Evolutionary conservation across 2,797 vertebrate genomes (phyloP), one percentile per base, ranked within the genome.

Genomic region (Epinephelus awoara): DNA sequence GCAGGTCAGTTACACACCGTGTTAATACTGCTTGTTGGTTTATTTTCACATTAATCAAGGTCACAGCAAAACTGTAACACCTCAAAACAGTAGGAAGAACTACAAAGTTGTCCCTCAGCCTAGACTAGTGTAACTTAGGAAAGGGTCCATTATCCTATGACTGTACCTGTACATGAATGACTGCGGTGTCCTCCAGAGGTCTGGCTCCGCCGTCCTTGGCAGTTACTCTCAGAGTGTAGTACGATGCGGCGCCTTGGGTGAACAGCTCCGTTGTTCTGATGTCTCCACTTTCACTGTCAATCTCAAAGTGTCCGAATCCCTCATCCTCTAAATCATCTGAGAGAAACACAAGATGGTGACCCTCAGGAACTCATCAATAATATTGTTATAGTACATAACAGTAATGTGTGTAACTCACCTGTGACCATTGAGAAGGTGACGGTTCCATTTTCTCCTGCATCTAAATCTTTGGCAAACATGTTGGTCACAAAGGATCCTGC

Each of bases 381-480:
- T n/a, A 19, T 12, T 5, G n/a, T 40, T 8, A 27, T 38, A 18
- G 2, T 18, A 2, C 10, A 21, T 4, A 47, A 42, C 13, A 29
- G 46, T 12, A 2, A 11, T 9, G 19, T 19, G 14, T 7, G 42
- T 5, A n/a, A 21, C 91, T 94, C 94, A 99, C 98, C 96, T 94
- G 95, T 74, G 68, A 91, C 92, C 73, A 97, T 1, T 5, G 95
- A 96, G 86, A 97, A 97, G 1, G 71, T 75, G 2, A 99, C 92
- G 1, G 95, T 95, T 70, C 96, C 91, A 17, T 97, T 99, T 83
- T 93, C 95, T 82, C 97, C 98, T 78, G 96, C 94, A 89, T 99
- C 98, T 0, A 90, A 87, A 74, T 99, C 98, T 92, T 97, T 98
- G 66, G 98, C 97, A 90, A 97, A 98, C 84, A 98, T 54, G 54